Percentiles rank a stretch among this genome's conserved stretches.
Conservation (phyloP, 37 sponge, comb jelly and placozoan species). For the Ephydatia muelleri region DNA sequence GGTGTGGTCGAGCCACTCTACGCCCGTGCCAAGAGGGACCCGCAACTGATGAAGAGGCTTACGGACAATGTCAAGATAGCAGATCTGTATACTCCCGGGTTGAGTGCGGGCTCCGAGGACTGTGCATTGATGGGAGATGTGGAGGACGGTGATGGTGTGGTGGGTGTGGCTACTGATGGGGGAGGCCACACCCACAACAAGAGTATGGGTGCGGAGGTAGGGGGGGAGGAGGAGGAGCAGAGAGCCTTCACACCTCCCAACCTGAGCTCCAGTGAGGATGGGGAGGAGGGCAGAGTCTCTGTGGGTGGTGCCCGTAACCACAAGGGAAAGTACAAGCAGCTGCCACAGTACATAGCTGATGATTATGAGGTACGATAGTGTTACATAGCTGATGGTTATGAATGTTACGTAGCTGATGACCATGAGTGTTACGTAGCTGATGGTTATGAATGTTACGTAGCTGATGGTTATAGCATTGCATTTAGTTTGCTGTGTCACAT, state of each 20-base stretch:
- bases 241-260: not conserved
- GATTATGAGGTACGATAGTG: not conserved
- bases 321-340: too few relatives aligned
- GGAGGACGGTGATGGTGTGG: too few relatives aligned
- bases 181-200: not conserved
- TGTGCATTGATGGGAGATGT: not conserved
- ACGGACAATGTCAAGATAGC: not conserved
- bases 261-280: not conserved
- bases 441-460: too few relatives aligned
- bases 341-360: not conserved
- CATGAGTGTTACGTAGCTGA: too few relatives aligned
- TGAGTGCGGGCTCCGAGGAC: not conserved
- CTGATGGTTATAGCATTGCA: too few relatives aligned
- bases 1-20: slow-evolving; percentile 47
- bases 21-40: slow-evolving; percentile 2
- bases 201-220: not conserved
- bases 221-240: not conserved
- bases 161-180: not conserved
- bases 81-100: not conserved
- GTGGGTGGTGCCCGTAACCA: too few relatives aligned
- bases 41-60: slow-evolving; percentile 20
- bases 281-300: not conserved
- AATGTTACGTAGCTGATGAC: too few relatives aligned
- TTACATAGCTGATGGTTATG: too few relatives aligned
- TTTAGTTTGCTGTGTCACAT: not conserved